These are phyloP conservation scores for Xiphias gladius DNA, from an alignment of 2,113 vertebrate species.

Conservation along the genomic window DNA sequence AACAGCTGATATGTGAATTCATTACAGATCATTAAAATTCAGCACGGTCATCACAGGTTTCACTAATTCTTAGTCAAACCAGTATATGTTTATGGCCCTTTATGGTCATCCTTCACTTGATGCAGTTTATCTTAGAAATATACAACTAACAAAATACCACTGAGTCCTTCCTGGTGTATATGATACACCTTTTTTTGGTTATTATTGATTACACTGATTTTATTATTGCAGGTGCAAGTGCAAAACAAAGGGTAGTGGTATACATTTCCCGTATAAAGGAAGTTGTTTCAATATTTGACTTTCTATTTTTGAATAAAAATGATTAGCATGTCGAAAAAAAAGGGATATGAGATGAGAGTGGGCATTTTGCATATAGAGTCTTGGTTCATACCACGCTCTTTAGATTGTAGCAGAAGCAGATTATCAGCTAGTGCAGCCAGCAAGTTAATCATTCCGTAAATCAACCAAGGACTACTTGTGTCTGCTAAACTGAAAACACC, in stretches of 20 bases:
- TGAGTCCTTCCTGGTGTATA: not conserved
- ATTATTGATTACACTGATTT: not conserved
- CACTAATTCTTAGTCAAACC: not conserved
- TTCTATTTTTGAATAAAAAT: not conserved
- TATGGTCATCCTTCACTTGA: too few species aligned
- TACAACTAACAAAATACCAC: not conserved
- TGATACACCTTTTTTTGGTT: slow-evolving; percentile 2
- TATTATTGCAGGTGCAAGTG: slow-evolving; percentile 8
- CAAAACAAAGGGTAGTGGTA: not conserved
- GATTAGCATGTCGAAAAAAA: slow-evolving; percentile 1
- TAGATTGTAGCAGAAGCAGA: too few species aligned
- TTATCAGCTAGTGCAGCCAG: too few species aligned
- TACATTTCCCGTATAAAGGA: not conserved
- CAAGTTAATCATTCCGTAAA: not conserved
- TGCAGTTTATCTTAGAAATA: not conserved
- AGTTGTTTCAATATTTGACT: not conserved
- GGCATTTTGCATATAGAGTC: too few species aligned
- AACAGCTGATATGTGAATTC: not conserved
- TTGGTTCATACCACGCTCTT: too few species aligned
- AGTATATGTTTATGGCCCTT: not conserved
- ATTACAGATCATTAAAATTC: not conserved
- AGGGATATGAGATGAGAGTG: not conserved
- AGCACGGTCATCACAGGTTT: not conserved
- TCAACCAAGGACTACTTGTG: not conserved
- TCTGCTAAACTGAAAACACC: not conserved